Conservation (phyloP, 2,797 vertebrate species). For the Smutsia gigantea region DNA sequence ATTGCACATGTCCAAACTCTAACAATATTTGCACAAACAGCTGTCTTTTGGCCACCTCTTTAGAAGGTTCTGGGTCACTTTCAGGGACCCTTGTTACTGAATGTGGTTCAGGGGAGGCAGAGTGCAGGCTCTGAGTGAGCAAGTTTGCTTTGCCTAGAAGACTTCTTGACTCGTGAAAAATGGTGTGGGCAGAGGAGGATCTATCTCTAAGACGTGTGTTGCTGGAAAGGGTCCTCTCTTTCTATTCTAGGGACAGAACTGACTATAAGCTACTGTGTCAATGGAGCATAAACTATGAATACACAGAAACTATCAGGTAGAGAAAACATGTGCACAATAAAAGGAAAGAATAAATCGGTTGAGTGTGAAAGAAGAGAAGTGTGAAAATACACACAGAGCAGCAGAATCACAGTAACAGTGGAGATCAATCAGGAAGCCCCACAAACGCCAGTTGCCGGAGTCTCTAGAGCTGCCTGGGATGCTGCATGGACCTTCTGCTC, state of each 20-base stretch:
- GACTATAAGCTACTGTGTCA: not conserved
- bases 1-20: no score
- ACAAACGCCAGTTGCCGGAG: not conserved
- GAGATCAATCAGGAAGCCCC: not conserved
- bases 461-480: not conserved
- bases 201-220: not conserved
- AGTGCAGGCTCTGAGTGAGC: not conserved
- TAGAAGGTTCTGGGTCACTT: not conserved
- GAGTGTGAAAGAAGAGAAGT: not conserved
- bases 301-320: not conserved
- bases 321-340: not conserved
- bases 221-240: not conserved
- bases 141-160: not conserved
- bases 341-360: not conserved
- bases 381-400: not conserved
- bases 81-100: not conserved
- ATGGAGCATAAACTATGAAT: not conserved
- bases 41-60: not conserved
- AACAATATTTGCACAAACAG: not conserved
- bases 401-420: not conserved
- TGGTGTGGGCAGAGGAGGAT: no score
- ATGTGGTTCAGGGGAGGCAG: no score
- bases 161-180: not conserved
- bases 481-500: not conserved
- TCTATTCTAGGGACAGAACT: not conserved